Base-by-base conservation (phyloP, 35 echinoderm and acorn worm genomes). In the Chiridota heheva region DNA sequence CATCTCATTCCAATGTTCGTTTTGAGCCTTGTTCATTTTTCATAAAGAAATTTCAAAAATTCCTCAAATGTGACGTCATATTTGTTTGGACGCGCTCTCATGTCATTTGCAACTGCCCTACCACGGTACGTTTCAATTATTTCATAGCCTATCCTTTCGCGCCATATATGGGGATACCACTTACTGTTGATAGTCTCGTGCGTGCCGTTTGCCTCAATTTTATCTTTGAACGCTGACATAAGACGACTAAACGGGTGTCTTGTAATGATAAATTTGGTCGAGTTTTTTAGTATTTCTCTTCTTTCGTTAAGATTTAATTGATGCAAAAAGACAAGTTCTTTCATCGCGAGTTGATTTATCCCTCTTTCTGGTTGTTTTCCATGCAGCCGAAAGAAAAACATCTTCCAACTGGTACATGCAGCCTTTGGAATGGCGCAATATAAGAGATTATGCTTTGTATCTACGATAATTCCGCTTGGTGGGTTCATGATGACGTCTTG, bases 1-100 rank as follows among this genome's bases (percentile, higher is more conserved):
- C 63, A 84, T 84, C 1, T 63, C 64, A 37, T 55, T 69, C 81
- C 81, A 84, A 41, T 84, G 81, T 5, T 49, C 42, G 30, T 84
- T 67, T 59, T 70, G 26, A 4, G 75, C 62, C 1, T 2, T 26
- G 1, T 33, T 34, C 0, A 60, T 31, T 20, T 57, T 29, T 78
- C 75, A 17, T 60, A 49, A 24, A 78, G 58, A 58, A 60, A 78
- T 16, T 57, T 49, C 29, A 78, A 49, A 28, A 78, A 78, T 42
- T 78, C 75, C 2, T 40, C 12, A 42, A 78, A 78, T n/a, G 75
- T 60, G 24, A 78, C 47, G 28, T 17, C 62, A 78, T 78, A 78
- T 5, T 78, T 57, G 33, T 61, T 42, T 7, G 51, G 51, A 42
- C 42, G 1, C 33, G 22, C 2, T 42, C 62, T 78, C 75, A 78